Evolutionary conservation across 37 sponge, comb jelly and placozoan species (phyloP).

Genomic region (Haliclona indistincta): DNA sequence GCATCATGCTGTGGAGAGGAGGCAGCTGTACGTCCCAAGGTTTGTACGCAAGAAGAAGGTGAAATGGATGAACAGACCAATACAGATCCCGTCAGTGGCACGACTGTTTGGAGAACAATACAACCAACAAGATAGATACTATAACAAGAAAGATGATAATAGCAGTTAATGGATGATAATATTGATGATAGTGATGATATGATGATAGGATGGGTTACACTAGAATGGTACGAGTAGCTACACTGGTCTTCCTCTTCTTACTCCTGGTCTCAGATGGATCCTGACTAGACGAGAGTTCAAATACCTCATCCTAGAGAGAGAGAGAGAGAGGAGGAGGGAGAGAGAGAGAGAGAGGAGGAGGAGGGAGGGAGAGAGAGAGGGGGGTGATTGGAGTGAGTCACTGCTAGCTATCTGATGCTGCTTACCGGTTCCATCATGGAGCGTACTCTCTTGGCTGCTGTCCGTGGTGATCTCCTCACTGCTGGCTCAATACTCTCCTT

Average conservation of each 20-base stretch:
- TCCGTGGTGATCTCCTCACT: slow-evolving; percentile 65
- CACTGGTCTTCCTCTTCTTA: slow-evolving; percentile 57
- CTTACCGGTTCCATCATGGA: slow-evolving; percentile 41
- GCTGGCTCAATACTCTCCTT: too few relatives aligned
- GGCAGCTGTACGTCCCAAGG: slow-evolving; percentile 19
- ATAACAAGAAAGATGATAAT: too few relatives aligned
- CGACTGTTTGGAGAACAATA: not conserved
- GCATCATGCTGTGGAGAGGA: slow-evolving; percentile 22
- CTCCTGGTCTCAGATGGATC: slow-evolving; percentile 2
- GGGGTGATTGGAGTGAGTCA: not conserved
- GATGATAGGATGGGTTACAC: slow-evolving; percentile 34
- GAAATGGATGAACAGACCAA: slow-evolving; percentile 41
- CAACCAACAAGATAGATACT: too few relatives aligned
- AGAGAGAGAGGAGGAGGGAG: slow-evolving; percentile 38
- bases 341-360: slow-evolving; percentile 5
- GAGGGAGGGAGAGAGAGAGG: not conserved
- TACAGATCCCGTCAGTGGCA: not conserved
- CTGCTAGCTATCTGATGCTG: not conserved
- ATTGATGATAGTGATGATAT: too few relatives aligned
- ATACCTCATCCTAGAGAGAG: slow-evolving; percentile 48
- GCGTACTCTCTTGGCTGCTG: slow-evolving; percentile 40
- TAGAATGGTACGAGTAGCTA: slow-evolving; percentile 52
- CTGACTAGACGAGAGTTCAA: slow-evolving; percentile 63
- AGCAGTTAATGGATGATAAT: too few relatives aligned
- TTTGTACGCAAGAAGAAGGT: not conserved